Conservation (phyloP, 2,888 invertebrate species). For the Stenodera caucasica region DNA sequence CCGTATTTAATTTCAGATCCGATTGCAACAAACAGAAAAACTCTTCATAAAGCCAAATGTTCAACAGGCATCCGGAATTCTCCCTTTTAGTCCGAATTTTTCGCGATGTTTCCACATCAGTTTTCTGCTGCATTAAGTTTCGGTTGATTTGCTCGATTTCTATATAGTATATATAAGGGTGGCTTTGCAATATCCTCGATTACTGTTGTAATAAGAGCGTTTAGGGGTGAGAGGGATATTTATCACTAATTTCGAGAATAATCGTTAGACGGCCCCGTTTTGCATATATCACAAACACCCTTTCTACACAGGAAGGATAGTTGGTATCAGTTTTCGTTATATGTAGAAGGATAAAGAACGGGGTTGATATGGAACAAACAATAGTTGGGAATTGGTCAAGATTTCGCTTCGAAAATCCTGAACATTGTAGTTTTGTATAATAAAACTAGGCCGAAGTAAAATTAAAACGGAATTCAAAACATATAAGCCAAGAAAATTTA, state of each 20-base stretch:
- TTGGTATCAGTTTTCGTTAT: not conserved
- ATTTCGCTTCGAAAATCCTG: not conserved
- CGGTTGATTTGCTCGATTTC: conserved; percentile 35
- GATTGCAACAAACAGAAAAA: conserved; percentile 16
- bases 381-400: not conserved
- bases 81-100: conserved; percentile 16
- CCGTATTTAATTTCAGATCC: conserved; percentile 17
- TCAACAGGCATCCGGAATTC: conserved; percentile 20
- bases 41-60: conserved; percentile 32
- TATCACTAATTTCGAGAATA: conserved; percentile 11
- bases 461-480: conserved; percentile 49
- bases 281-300: conserved; percentile 2
- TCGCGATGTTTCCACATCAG: conserved; percentile 29
- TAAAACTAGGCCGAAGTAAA: conserved; percentile 40
- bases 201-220: not conserved
- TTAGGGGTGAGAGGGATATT: conserved; percentile 6
- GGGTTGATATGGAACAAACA: not conserved
- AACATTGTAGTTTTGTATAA: conserved; percentile 9
- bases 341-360: not conserved
- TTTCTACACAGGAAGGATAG: not conserved
- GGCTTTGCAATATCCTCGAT: conserved; percentile 15
- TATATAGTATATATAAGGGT: no score
- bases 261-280: conserved; percentile 6
- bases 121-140: conserved; percentile 40
- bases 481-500: conserved; percentile 51